Evolutionary conservation across 2,888 invertebrate species (phyloP), one percentile per base, ranked within the genome.

Genomic region (Lydus trimaculatus): DNA sequence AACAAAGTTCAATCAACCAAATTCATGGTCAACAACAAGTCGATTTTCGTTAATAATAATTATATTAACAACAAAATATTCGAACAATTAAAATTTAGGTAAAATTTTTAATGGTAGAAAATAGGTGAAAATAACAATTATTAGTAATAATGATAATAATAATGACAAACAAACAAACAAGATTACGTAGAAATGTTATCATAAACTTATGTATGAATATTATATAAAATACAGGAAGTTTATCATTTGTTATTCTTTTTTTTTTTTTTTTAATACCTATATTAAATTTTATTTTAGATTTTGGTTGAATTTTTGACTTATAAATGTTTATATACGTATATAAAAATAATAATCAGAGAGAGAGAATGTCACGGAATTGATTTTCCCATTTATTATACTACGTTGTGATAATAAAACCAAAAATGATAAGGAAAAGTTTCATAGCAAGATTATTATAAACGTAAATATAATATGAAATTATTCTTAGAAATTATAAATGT

Each of bases 1-100:
- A 73, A 71, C 69, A 72, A 73, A 75, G 80, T 80, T 80, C 80
- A 79, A 73, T 79, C 78, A 80, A 80, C 79, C 77, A 75, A 76
- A 76, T 79, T 79, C 80, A 81, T 76, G 80, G 80, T 71, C 80
- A 80, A 79, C 80, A 65, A 72, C 43, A 43, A 43, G 71, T 75
- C 56, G 66, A 65, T 62, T 68, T n/a, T n/a, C n/a, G 64, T 64
- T 43, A 48, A 60, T 43, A 61, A 67, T 58, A 69, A 68, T n/a
- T n/a, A n/a, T n/a, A n/a, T n/a, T 65, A 66, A 70, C 72, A 66
- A 73, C 69, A 58, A 61, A 66, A 72, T 69, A 43, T 43, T 43
- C 13, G 13, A 36, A 36, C 36, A 36, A 36, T 36, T 36, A 15
- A n/a, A n/a, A n/a, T n/a, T n/a, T n/a, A n/a, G n/a, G n/a, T 36